Conservation (phyloP, 2,113 vertebrate species). For the Austrofundulus limnaeus region DNA sequence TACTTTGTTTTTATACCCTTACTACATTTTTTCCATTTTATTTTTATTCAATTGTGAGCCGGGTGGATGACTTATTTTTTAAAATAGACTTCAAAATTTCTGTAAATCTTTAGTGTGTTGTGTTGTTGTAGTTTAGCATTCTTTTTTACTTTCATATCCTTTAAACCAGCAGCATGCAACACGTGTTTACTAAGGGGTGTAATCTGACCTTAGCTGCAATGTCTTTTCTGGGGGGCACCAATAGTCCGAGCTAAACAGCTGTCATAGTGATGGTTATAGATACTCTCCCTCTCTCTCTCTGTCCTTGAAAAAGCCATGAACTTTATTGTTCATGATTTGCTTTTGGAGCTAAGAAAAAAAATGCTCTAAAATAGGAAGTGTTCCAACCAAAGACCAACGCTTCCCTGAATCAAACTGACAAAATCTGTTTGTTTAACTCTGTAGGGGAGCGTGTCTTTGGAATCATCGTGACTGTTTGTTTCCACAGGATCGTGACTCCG, state of each 20-base stretch:
- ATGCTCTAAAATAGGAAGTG: too few relatives aligned
- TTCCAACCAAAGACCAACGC: too few relatives aligned
- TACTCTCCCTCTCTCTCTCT: constrained; percentile 18
- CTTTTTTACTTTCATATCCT: constrained; percentile 28
- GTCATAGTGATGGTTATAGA: constrained; percentile 24
- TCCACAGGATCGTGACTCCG: constrained; percentile 91
- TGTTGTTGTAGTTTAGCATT: neutral
- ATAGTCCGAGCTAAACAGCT: constrained; percentile 20
- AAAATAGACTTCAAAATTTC: too few relatives aligned
- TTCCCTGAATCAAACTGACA: too few relatives aligned
- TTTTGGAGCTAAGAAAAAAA: constrained; percentile 12
- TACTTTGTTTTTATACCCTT: too few relatives aligned
- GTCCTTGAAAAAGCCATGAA: constrained; percentile 34
- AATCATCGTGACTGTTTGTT: constrained; percentile 7
- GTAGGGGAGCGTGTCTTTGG: neutral
- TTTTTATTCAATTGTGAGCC: too few relatives aligned
- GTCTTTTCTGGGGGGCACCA: constrained; percentile 9
- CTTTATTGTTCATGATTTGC: constrained; percentile 27
- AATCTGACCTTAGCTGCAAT: constrained; percentile 32
- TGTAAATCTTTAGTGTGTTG: neutral
- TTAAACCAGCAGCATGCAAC: constrained; percentile 30
- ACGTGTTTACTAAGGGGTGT: constrained; percentile 58
- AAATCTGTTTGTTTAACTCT: neutral
- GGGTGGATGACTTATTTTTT: too few relatives aligned
- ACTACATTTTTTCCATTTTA: too few relatives aligned